Base-by-base conservation (phyloP, 2,797 vertebrate genomes). In the Hypotaenidia okinawae region DNA sequence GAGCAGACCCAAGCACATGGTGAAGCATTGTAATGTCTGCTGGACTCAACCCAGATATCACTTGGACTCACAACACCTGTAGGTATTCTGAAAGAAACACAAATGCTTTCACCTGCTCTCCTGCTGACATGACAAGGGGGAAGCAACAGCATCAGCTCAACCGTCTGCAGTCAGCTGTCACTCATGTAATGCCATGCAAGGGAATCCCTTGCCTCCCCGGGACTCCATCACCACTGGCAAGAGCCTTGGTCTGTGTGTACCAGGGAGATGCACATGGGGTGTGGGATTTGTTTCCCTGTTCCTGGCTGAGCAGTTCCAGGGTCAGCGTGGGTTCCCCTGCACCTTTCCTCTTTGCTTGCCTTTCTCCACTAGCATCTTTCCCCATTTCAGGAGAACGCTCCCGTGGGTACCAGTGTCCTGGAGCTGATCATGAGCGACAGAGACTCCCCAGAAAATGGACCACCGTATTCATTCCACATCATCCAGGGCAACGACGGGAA, bases 391-490 rank as follows among this genome's bases (percentile, higher is more conserved):
- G 99, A 99, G 97, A 98, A 98, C 15, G 98, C 98, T 86, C 95
- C 98, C 0, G 57, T 98, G 3, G 99, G 99, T 85, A 99, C 98
- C 88, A 98, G 98, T n/a, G 91, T 99, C 95, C 97, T 99, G 77
- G 99, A 99, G 96, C 97, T 99, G 57, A 96, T 98, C 62, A 98
- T 99, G 96, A 99, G 95, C 0, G 99, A 99, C 97, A 98, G 96
- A 54, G 99, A 99, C 97, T 98, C 98, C 12, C 98, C 98, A 49
- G 98, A 96, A 95, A 99, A 99, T 5, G 99, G 99, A 6, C 98
- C 99, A 0, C 99, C 99, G 0, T 99, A 99, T 96, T 98, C 98
- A 9, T 99, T 99, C 97, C 98, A 97, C 85, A 99, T 99, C 86
- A 98, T 98, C 47, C 98, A 98, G 9, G 99, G 99, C 79, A 99